Conservation (phyloP, 92 coral and sea anemone genomes). For the Pocillopora grandis region DNA sequence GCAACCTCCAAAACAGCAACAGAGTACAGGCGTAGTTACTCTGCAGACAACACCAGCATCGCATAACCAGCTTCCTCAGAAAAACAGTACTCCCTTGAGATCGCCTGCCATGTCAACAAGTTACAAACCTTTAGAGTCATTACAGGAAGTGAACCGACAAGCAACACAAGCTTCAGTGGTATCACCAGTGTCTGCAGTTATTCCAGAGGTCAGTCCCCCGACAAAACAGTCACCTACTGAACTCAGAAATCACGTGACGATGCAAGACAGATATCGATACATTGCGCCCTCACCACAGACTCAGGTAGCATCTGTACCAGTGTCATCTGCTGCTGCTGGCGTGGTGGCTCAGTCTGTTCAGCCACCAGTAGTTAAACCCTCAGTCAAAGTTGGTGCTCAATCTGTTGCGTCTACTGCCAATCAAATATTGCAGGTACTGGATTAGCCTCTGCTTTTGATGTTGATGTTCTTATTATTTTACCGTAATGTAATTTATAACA, state of each 20-base stretch:
- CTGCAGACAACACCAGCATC: neutral
- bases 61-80: constrained; percentile 19
- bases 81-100: neutral
- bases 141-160: constrained; percentile 75
- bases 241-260: constrained; percentile 69
- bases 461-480: neutral
- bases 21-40: neutral
- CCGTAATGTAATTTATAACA: no score
- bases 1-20: constrained; percentile 1
- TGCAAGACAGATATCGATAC: constrained; percentile 77
- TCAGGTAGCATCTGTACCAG: constrained; percentile 6
- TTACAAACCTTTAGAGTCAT: constrained; percentile 82
- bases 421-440: constrained; percentile 23
- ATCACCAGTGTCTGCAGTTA: constrained; percentile 77
- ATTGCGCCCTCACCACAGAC: constrained; percentile 61
- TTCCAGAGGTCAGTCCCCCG: constrained; percentile 29
- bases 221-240: constrained; percentile 44
- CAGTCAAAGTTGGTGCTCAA: neutral
- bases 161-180: constrained; percentile 56
- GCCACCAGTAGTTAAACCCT: constrained; percentile 1
- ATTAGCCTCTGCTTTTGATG: neutral
- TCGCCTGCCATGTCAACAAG: constrained; percentile 27
- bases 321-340: neutral
- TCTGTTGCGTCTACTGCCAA: neutral
- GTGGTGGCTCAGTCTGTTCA: constrained; percentile 6